Base-by-base conservation (phyloP, 2,888 invertebrate genomes). In the Synergus itoensis region DNA sequence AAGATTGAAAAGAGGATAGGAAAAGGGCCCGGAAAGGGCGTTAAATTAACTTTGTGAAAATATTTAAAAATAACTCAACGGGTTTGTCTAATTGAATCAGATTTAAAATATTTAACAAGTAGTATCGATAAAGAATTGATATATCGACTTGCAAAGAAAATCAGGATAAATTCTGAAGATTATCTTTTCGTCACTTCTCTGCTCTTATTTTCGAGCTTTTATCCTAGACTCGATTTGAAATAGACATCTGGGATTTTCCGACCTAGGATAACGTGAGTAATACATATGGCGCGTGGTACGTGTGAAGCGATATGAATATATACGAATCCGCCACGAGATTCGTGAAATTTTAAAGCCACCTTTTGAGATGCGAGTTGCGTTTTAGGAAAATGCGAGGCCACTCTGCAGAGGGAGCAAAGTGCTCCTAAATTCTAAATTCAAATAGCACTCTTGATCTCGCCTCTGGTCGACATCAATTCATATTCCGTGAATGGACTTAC, bases 331-430 rank as follows among this genome's bases (percentile, higher is more conserved):
- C 45, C 28, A 12, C 48, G 48, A 48, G 69, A 48, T 69, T 69
- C 69, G 69, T 69, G 69, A 69, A 69, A 69, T 69, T 69, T 69
- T 69, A 69, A 69, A 69, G 69, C 43, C 45, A 69, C 21, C 69
- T 69, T 28, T 45, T 69, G 48, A 21, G 48, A 69, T 69, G 69
- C 69, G 21, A 16, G 43, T 69, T 69, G 45, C 69, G 69, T 69
- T 69, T 69, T 48, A 69, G 69, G 45, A 69, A 69, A 69, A 48
- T 69, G 69, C 28, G 69, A 69, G 69, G 16, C 69, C 28, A 69
- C 69, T 69, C 16, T 14, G 28, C 48, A 21, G 16, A 28, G 43
- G 21, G 21, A 45, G 45, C 16, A 45, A 45, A 69, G 69, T 69
- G 69, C 69, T 69, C 16, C 18, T 28, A 69, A 69, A 69, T 69